Evolutionary conservation across 2,888 invertebrate genomes (phyloP).

Genomic region (Meandrusa payeni): DNA sequence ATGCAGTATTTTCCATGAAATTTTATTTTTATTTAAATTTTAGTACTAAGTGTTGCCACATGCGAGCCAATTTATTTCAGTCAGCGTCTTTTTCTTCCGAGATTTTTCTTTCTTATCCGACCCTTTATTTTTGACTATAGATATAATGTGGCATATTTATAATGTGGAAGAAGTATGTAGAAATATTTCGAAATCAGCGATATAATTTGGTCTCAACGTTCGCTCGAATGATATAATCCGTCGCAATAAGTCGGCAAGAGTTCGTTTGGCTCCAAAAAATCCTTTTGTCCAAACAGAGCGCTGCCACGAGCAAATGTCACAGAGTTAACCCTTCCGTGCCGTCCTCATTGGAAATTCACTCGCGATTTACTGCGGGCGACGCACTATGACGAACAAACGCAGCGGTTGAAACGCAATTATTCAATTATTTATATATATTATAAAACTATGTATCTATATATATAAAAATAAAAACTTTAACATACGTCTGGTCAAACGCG

Average conservation of each 20-base stretch:
- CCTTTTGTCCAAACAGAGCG: conserved; percentile 71
- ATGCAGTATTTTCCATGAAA: no score
- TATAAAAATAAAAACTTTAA: neutral
- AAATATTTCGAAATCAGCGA: conserved; percentile 32
- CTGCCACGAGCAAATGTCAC: conserved; percentile 66
- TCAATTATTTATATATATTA: neutral
- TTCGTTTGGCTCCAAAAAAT: conserved; percentile 54
- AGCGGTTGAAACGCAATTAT: conserved; percentile 24
- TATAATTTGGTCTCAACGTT: no score
- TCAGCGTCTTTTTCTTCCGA: no score
- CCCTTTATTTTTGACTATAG: no score
- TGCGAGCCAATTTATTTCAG: no score
- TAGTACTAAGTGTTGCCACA: no score
- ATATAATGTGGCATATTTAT: no score
- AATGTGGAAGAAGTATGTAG: conserved; percentile 6
- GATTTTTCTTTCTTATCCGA: no score
- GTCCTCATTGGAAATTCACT: conserved; percentile 68
- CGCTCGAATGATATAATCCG: conserved; percentile 64
- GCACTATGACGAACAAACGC: conserved; percentile 39
- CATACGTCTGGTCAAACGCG: no score
- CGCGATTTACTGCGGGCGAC: conserved; percentile 35
- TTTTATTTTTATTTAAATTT: no score
- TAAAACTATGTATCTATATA: no score
- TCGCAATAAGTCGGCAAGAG: conserved; percentile 52
- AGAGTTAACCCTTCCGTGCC: conserved; percentile 62